Evolutionary conservation across 2,888 invertebrate species (phyloP), one percentile per base, ranked within the genome.

Genomic region (Phaonia tiefii): DNA sequence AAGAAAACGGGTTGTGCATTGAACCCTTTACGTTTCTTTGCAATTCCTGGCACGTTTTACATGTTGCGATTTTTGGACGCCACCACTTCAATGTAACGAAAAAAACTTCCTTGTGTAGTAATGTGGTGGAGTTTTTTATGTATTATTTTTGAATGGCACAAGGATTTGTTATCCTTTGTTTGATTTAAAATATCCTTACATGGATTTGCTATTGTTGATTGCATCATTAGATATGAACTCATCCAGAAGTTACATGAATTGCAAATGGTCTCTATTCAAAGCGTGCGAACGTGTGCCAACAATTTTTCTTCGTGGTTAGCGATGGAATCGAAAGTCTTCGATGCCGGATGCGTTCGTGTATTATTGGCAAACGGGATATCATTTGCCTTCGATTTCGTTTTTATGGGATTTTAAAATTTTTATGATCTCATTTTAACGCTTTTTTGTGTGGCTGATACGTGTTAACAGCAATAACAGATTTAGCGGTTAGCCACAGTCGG

Each of bases 1-100:
- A 54, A 54, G 25, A 22, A 54, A 67, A 31, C 42, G 58, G 67
- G 63, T 72, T 86, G 84, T 87, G 86, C 83, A 86, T 87, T 87
- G 85, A 83, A 86, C 86, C 87, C 85, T 25, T 67, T 72, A 17
- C 63, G 0, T 15, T 22, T 63, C 22, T 49, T 37, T 13, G 37
- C 10, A 49, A 65, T 79, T 79, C 83, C 82, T 74, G 78, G 71
- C 83, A 82, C 81, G 79, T 80, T 84, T 79, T 80, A 75, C 79
- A 51, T 54, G 58, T 63, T 74, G 49, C 46, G 39, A 39, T 78
- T 78, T 82, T 49, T 65, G 56, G 22, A 42, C 44, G 51, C 15
- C 42, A 17, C 76, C 79, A 66, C 76, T 84, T 82, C n/a, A n/a
- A n/a, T 84, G 84, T 75, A 79, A 80, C 75, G 78, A 76, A 79